Base-by-base conservation (phyloP, 2,113 vertebrate species). In the Coturnix japonica region DNA sequence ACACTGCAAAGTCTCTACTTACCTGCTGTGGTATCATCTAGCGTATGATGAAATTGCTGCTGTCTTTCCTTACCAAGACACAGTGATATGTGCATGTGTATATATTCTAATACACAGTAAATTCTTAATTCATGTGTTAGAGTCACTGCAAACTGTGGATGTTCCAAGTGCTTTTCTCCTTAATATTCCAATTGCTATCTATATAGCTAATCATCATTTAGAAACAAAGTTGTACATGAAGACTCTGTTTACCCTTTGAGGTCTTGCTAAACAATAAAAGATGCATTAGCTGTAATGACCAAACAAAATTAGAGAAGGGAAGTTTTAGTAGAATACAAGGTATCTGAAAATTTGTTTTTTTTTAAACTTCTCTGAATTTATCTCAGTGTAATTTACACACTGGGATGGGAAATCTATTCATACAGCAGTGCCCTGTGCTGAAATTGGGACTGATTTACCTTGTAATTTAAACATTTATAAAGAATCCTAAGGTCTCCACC, bases 191-290 rank as follows among this genome's bases (percentile, higher is more conserved):
- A 76, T 60, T 74, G 43, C 66, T 89, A 82, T 25, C 35, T 25
- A 46, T 22, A 33, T 76, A 74, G 25, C 20, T 90, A 54, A 73
- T 63, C 33, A 3, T 33, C 37, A 39, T 91, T 93, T 91, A 6
- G 18, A 90, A 84, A 39, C 56, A 66, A 46, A 60, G 87, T 74
- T 92, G 31, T 43, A 78, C 56, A 41, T 59, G 89, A 95, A 81
- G 41, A 53, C 46, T 75, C 19, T 47, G 12, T 83, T 94, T 30
- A 81, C 92, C 75, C 63, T 54, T 7, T 28, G 46, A 41, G 56
- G 59, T 79, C 47, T 13, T 28, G 46, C 66, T 75, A 31, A 25
- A 30, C 49, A 51, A 35, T 31, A 64, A 69, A 65, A 57, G 2
- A 2, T 31, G 8, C 4, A 4, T 56, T 61, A 65, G 22, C 53